These are phyloP conservation scores for Abrostola triplasia DNA, from an alignment of 2,888 invertebrate genomes.

Conservation along the genomic window DNA sequence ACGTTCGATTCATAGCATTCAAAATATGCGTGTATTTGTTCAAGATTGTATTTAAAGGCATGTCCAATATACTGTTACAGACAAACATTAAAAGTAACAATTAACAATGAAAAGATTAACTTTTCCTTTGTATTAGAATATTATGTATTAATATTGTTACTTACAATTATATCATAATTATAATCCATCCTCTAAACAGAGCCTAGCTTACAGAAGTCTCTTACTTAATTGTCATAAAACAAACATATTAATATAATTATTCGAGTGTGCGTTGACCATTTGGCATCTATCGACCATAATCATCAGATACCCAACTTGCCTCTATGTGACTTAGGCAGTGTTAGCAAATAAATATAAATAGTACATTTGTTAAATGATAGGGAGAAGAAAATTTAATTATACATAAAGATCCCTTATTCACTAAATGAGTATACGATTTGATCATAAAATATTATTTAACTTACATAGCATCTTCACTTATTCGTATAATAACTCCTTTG, in stretches of 20 bases:
- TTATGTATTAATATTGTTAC: no score
- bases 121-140: no score
- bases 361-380: conserved; percentile 33
- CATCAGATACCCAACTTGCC: conserved; percentile 4
- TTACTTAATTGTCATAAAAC: conserved; percentile 41
- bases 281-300: conserved; percentile 24
- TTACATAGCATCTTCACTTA: conserved; percentile 57
- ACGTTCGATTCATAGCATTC: no score
- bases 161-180: no score
- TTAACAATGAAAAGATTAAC: no score
- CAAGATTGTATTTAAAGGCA: conserved; percentile 7
- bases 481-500: conserved; percentile 49
- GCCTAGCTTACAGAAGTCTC: conserved; percentile 7
- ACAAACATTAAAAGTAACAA: no score
- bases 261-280: conserved; percentile 64
- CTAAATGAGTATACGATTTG: conserved; percentile 84
- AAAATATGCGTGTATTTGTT: no score
- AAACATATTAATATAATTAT: conserved; percentile 63
- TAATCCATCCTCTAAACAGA: no score
- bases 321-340: conserved; percentile 47
- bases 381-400: conserved; percentile 16
- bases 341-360: conserved; percentile 46
- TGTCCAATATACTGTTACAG: no score
- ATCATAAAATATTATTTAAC: conserved; percentile 72
- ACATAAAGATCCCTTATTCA: conserved; percentile 61